Evolutionary conservation across 2,797 vertebrate species (phyloP).

Genomic region (Lindbergichthys nudifrons): DNA sequence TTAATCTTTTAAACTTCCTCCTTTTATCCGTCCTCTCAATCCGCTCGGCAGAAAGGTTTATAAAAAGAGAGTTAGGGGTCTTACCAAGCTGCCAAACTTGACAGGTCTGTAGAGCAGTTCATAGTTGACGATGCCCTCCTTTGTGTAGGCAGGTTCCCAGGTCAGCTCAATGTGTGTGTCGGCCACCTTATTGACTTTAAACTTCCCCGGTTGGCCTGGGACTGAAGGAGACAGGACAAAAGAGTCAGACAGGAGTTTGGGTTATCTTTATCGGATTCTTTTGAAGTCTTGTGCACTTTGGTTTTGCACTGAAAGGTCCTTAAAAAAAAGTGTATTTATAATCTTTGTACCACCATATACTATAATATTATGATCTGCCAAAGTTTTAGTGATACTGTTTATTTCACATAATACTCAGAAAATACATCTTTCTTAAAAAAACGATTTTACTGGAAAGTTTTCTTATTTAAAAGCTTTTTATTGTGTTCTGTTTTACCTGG

Average conservation of each 20-base stretch:
- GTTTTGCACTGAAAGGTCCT: not conserved
- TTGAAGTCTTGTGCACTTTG: not conserved
- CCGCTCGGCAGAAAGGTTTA: conserved; percentile 28
- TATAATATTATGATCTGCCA: not conserved
- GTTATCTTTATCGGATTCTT: not conserved
- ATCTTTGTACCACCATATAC: not conserved
- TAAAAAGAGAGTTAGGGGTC: conserved; percentile 33
- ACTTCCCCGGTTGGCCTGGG: conserved; percentile 95
- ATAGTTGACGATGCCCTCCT: conserved; percentile 94
- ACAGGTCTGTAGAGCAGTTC: conserved; percentile 94
- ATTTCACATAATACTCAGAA: not conserved
- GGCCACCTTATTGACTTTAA: conserved; percentile 91
- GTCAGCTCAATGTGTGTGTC: conserved; percentile 93
- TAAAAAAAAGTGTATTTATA: conserved; percentile 10
- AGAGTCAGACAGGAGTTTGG: conserved; percentile 11
- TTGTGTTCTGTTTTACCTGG: not conserved
- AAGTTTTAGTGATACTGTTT: not conserved
- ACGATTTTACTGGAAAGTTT: not conserved
- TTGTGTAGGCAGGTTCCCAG: conserved; percentile 92
- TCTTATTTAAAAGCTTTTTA: not conserved
- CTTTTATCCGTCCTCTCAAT: conserved; percentile 46
- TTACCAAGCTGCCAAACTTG: conserved; percentile 91
- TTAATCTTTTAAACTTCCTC: conserved; percentile 54
- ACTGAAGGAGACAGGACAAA: conserved; percentile 78
- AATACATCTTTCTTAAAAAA: not conserved